A percentile compares a stretch with the other conserved stretches of the same genome.
These are phyloP conservation scores for Bothrops jararaca DNA, from an alignment of 2,113 vertebrate species.

Conservation along the genomic window DNA sequence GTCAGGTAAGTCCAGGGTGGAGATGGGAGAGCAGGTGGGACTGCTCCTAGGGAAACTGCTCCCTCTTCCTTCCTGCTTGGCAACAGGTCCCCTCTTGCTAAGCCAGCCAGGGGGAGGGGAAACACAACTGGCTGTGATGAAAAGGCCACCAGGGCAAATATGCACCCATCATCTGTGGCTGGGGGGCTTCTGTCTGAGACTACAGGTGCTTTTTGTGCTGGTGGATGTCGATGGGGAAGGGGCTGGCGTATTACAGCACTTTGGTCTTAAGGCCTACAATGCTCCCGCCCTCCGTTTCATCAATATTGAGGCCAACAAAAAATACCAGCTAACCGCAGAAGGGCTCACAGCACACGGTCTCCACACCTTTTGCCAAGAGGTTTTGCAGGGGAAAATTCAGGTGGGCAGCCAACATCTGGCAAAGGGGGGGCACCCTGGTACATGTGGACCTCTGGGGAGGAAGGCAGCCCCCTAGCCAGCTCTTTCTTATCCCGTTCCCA, in stretches of 20 bases:
- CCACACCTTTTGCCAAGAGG: conserved; percentile 67
- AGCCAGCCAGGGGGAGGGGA: neutral
- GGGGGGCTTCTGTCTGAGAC: neutral
- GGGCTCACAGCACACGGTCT: conserved; percentile 59
- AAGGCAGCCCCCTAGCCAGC: neutral
- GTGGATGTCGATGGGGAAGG: conserved; percentile 69
- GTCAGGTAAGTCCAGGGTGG: neutral
- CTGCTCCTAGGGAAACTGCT: neutral
- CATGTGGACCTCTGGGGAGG: neutral
- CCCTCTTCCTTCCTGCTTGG: neutral
- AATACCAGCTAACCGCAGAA: conserved; percentile 64
- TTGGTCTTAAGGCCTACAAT: conserved; percentile 68
- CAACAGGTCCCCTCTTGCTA: neutral
- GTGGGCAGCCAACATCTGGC: conserved; percentile 56
- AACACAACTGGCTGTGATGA: neutral
- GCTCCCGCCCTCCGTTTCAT: conserved; percentile 78
- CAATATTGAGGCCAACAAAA: conserved; percentile 75
- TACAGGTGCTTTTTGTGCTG: conserved; percentile 81
- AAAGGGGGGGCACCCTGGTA: neutral
- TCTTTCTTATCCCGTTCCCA: neutral
- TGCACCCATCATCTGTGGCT: neutral
- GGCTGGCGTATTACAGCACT: conserved; percentile 76
- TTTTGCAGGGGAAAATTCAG: conserved; percentile 76
- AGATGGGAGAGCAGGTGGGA: neutral
- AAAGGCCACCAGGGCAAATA: neutral